Evolutionary conservation across 1,140 invertebrate genomes (phyloP).

Genomic region (Pseudomyrmex sp.): DNA sequence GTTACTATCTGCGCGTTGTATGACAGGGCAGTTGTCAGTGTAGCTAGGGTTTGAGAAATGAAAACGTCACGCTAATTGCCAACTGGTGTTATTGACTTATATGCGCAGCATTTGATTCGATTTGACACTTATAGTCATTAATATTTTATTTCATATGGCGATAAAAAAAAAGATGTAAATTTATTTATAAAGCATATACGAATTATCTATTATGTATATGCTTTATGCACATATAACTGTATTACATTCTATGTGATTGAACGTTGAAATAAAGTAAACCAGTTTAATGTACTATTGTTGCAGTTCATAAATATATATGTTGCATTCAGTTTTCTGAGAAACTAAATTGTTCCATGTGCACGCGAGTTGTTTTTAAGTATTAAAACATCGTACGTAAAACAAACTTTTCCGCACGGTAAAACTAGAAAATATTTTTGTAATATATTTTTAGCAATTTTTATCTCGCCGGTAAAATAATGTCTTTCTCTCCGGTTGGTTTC

Average conservation of each 20-base stretch:
- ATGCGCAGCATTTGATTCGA: no score
- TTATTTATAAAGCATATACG: no score
- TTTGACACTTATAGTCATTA: no score
- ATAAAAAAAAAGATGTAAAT: not conserved
- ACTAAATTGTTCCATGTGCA: not conserved
- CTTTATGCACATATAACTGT: no score
- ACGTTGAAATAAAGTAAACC: no score
- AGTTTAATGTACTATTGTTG: not conserved
- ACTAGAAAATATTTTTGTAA: constrained; percentile 22
- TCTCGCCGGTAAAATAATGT: constrained; percentile 23
- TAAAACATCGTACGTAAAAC: constrained; percentile 23
- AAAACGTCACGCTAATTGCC: constrained; percentile 35
- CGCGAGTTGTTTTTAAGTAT: constrained; percentile 45
- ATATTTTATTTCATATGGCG: not conserved
- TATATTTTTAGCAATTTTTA: constrained; percentile 40
- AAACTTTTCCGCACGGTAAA: not conserved
- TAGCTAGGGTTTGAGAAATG: constrained; percentile 22
- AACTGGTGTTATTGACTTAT: constrained; percentile 8
- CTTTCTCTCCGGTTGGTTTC: constrained; percentile 37
- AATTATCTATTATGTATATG: no score
- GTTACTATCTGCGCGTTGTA: not conserved
- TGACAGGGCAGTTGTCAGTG: constrained; percentile 15
- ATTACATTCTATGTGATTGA: no score
- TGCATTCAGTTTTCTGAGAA: constrained; percentile 3
- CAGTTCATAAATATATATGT: constrained; percentile 25